Conservation (phyloP, 2,113 vertebrate species). For the Burhinus oedicnemus region DNA sequence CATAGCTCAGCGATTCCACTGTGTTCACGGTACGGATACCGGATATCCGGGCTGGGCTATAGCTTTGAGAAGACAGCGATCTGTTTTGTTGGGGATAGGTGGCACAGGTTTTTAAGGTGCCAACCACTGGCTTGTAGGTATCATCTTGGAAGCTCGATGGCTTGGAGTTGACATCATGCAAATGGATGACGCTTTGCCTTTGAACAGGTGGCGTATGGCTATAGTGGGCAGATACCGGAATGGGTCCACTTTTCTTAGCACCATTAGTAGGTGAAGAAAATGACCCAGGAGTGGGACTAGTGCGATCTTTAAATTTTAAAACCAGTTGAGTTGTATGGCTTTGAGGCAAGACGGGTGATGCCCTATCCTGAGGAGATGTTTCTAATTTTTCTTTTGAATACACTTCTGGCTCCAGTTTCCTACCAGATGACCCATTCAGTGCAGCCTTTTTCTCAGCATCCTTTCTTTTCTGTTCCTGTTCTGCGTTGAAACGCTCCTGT, state of each 20-base stretch:
- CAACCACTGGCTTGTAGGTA: conserved; percentile 85
- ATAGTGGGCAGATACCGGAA: conserved; percentile 89
- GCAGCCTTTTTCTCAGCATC: conserved; percentile 80
- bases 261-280: conserved; percentile 86
- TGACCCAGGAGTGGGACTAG: conserved; percentile 83
- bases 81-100: conserved; percentile 98
- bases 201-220: conserved; percentile 93
- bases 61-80: conserved; percentile 94
- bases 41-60: conserved; percentile 89
- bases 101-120: conserved; percentile 93
- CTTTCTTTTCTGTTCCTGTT: conserved; percentile 94
- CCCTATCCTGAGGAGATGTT: conserved; percentile 85
- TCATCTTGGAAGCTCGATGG: conserved; percentile 88
- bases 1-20: conserved; percentile 84
- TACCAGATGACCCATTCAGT: conserved; percentile 56
- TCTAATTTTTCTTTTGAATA: conserved; percentile 82
- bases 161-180: conserved; percentile 89
- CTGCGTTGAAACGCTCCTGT: conserved; percentile 95
- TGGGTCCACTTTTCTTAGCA: conserved; percentile 81
- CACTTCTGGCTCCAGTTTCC: conserved; percentile 75
- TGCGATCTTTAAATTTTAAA: conserved; percentile 87
- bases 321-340: conserved; percentile 85
- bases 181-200: conserved; percentile 94
- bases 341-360: conserved; percentile 86
- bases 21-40: conserved; percentile 88